Base-by-base conservation (phyloP, 2,888 invertebrate species). In the Chrysotoxum bicinctum region DNA sequence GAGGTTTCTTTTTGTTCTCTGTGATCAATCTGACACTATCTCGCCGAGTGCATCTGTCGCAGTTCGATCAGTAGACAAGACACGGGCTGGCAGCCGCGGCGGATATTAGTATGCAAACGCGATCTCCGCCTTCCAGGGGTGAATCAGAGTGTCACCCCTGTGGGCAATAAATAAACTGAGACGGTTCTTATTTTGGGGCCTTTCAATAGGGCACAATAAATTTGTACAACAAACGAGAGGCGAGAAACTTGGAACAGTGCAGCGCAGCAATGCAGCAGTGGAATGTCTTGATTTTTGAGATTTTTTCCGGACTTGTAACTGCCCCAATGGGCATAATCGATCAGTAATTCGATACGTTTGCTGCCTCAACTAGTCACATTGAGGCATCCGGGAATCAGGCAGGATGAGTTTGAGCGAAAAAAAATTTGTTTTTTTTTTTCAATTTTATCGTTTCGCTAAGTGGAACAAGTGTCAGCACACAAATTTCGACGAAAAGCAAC, bases 111-210 rank as follows among this genome's bases (percentile, higher is more conserved):
- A 79, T 83, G 79, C 84, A 80, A 72, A 75, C 72, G 75, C 64
- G 58, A 43, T 74, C 66, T n/a, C 4, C 10, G 72, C 60, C 84
- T 54, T 62, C 66, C 76, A 76, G 72, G 84, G 84, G 84, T 76
- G 81, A 72, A 62, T 19, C 32, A 21, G 35, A 58, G 62, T 73
- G 76, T 85, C 85, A 85, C 62, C 85, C 85, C 76, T 45, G 76
- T 62, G 81, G 85, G 81, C 64, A 72, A 85, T 85, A 85, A 85
- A 85, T 81, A 81, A 81, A 40, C 35, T 76, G 76, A 81, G 50
- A 85, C 50, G 80, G 75, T 73, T 81, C 73, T 85, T 81, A 81
- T 85, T 85, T 81, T 81, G 81, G 85, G 32, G 76, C 85, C 85
- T 85, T 77, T 81, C 81, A 85, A 77, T 85, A 73, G 81, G 77